Base-by-base conservation (phyloP, 2,113 vertebrate genomes). In the Pomatorhinus ruficollis region DNA sequence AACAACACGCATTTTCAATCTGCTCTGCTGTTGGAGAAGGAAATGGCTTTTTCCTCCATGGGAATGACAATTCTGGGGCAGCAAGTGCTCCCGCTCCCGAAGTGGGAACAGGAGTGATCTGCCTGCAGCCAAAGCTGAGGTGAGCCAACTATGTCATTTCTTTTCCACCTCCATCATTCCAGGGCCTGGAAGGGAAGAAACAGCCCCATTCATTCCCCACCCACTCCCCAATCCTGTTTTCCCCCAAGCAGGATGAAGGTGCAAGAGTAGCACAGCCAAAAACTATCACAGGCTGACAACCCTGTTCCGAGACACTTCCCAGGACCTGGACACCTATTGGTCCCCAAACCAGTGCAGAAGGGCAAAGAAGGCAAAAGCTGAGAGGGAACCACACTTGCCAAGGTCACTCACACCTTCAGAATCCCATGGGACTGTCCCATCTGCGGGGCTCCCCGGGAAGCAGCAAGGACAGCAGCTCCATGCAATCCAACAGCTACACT, bases 111-210 rank as follows among this genome's bases (percentile, higher is more conserved):
- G 64, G 28, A 86, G 23, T 1, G 35, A 83, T n/a, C n/a, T 64
- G 53, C 28, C 69, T 60, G 47, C 57, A 83, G 44, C 33, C 40
- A 89, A 37, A 64, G 57, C 60, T 49, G 33, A 83, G 77, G 42
- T 40, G 35, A 76, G 63, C 52, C 90, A 77, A 66, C 68, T 31
- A 14, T 8, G 44, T 23, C 19, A 50, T 84, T 93, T 87, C 72
- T 93, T 60, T 44, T 44, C 88, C 86, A 94, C 65, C 80, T 90
- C 70, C 75, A 88, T 69, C 75, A 66, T 56, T 50, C 72, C 89
- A 54, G 53, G 17, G 20, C 35, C 24, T 5, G 11, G 52, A 27
- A 79, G 40, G 47, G 49, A 90, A 71, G 49, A 47, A 82, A 47
- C 50, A 61, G 59, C 57, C 40, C 33, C 70, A 19, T 39, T 61